phyloP scores from a whole-genome alignment of 2,888 invertebrate genomes.

The Uropetala carovei region DNA sequence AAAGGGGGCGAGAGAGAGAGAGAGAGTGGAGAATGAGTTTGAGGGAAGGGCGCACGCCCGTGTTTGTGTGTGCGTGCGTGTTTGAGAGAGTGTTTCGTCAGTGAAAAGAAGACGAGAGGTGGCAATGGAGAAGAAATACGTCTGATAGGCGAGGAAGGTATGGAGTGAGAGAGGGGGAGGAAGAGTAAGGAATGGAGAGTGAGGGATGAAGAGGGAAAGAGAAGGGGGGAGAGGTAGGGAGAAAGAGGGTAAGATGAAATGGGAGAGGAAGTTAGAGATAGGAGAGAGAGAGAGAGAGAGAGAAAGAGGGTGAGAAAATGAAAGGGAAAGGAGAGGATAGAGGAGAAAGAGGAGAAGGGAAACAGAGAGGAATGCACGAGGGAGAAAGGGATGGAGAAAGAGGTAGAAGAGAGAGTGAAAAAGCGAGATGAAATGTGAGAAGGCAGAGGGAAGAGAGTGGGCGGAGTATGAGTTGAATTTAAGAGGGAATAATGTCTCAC shows the following conservation, averaged over 20 bases:
- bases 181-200: neutral
- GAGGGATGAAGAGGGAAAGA: neutral
- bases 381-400: neutral
- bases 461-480: no score
- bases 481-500: constrained; percentile 19
- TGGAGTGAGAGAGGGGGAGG: neutral
- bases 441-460: no score
- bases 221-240: no score
- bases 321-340: neutral
- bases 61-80: neutral
- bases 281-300: no score
- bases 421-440: no score
- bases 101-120: neutral
- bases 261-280: no score
- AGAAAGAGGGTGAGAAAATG: no score
- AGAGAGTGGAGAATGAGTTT: neutral
- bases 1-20: neutral
- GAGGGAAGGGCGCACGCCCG: neutral
- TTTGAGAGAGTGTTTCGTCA: no score
- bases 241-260: no score
- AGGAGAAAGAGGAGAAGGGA: neutral
- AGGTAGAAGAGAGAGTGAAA: no score
- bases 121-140: neutral
- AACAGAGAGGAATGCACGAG: neutral
- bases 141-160: neutral